Conservation (phyloP, 2,888 invertebrate genomes). For the Lysandra coridon region DNA sequence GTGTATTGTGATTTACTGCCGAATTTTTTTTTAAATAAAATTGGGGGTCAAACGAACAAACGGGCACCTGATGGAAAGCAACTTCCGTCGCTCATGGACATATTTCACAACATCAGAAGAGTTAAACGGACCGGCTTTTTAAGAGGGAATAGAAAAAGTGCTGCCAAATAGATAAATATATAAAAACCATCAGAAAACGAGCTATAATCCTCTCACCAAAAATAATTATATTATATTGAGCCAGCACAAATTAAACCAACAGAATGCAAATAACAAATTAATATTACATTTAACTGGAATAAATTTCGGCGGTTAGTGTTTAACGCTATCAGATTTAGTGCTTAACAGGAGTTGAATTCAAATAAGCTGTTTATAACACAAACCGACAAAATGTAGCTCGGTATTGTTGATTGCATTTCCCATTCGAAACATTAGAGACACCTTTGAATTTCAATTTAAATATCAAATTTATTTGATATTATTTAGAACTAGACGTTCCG, state of each 20-base stretch:
- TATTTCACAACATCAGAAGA: too few relatives aligned
- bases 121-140: too few relatives aligned
- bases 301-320: neutral
- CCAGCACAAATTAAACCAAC: neutral
- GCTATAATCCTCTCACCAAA: neutral
- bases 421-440: constrained; percentile 5
- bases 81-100: too few relatives aligned
- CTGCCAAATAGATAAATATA: neutral
- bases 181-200: neutral
- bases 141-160: too few relatives aligned
- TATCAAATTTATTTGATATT: constrained; percentile 1
- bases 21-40: too few relatives aligned
- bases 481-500: neutral
- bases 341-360: constrained; percentile 14
- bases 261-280: neutral
- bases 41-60: too few relatives aligned
- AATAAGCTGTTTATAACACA: constrained; percentile 27
- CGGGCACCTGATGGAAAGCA: too few relatives aligned
- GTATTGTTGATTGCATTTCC: constrained; percentile 24
- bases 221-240: neutral
- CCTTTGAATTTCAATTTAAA: constrained; percentile 6
- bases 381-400: constrained; percentile 10
- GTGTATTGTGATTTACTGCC: neutral
- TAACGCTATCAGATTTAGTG: neutral
- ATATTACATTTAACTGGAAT: neutral